These are phyloP conservation scores for Spondyliosoma cantharus DNA, from an alignment of 2,797 vertebrate species.

Conservation along the genomic window DNA sequence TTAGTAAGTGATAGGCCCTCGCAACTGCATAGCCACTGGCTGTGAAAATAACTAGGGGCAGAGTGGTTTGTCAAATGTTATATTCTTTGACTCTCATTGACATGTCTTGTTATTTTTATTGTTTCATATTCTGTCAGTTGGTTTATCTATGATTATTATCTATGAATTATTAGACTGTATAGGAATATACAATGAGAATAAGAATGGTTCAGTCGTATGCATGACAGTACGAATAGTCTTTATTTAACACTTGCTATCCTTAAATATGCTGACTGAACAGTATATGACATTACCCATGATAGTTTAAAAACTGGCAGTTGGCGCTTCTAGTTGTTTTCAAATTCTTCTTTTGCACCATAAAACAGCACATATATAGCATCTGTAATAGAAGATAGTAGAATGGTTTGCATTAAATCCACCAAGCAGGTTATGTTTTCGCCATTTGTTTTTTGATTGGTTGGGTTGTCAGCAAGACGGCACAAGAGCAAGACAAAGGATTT, in stretches of 20 bases:
- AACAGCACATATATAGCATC: background rate
- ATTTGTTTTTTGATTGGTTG: too few species aligned
- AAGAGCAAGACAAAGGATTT: too few species aligned
- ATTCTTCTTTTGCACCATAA: background rate
- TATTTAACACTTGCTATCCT: background rate
- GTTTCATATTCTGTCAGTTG: background rate
- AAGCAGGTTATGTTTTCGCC: too few species aligned
- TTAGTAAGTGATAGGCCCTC: background rate
- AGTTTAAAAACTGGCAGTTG: background rate
- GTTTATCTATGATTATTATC: background rate
- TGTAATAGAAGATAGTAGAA: too few species aligned
- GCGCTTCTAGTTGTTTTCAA: background rate
- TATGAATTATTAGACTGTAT: too few species aligned
- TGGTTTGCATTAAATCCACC: too few species aligned
- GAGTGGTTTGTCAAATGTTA: background rate
- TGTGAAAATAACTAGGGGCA: background rate
- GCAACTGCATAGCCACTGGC: background rate
- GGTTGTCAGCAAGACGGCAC: too few species aligned
- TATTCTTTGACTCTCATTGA: background rate
- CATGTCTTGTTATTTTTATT: background rate
- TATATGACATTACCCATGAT: background rate
- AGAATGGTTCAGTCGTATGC: background rate
- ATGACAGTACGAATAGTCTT: background rate
- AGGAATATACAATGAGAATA: background rate
- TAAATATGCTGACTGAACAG: background rate